Base-by-base conservation (phyloP, 2,797 vertebrate genomes). In the Intellagama lesueurii region DNA sequence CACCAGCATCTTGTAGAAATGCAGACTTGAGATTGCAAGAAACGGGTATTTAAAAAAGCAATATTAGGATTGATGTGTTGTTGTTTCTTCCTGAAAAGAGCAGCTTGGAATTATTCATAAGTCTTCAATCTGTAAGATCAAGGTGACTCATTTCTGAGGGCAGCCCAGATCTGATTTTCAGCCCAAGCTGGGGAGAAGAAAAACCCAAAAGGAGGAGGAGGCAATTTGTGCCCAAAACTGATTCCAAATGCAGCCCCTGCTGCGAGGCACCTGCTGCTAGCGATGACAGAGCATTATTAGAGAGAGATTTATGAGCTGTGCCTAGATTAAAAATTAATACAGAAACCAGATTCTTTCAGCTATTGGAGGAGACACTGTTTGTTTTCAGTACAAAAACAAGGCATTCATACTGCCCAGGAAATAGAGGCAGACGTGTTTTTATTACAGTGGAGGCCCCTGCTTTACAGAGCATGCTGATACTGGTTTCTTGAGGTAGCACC, bases 361-460 rank as follows among this genome's bases (percentile, higher is more conserved):
- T 0, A 47, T 32, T 30, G 56, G 40, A 75, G 69, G 26, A 5
- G 60, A n/a, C 32, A 83, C 56, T 78, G 66, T 84, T 90, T 86
- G 19, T 24, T 86, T 30, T 64, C 49, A 87, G n/a, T 16, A 89
- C 83, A 44, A 24, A 85, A 90, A 88, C 6, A 56, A 1, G 16
- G 1, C 77, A 40, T 35, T 76, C 66, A 19, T 66, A 6, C 28
- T n/a, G 0, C 0, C 7, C 28, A 19, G 68, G 8, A 56, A 52
- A 16, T 14, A 69, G 24, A 30, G 7, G 32, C 83, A 81, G 49
- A 60, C 1, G 40, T 19, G 52, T 47, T 66, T 17, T 78, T 83
- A 35, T 66, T 83, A 68, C 22, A 83, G 40, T 4, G 89, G 66
- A 0, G 80, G 24, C 32, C 82, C 11, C 82, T 28, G 52, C 66